Conservation (phyloP, 2,888 invertebrate species). For the Eupithecia inturbata region DNA sequence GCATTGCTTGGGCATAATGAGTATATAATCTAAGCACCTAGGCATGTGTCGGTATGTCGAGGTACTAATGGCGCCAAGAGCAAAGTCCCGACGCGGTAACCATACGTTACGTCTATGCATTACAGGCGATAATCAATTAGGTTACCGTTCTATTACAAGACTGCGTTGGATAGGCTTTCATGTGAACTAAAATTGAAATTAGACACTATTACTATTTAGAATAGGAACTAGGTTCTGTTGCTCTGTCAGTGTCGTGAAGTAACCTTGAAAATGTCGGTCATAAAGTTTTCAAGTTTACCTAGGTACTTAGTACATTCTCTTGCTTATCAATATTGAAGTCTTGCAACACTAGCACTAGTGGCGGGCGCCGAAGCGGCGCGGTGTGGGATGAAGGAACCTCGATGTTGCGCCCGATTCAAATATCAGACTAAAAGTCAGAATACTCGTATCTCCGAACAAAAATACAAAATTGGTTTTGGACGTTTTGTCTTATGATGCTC, state of each 20-base stretch:
- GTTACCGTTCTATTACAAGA: constrained; percentile 20
- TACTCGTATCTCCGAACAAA: not conserved
- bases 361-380: constrained; percentile 17
- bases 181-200: not conserved
- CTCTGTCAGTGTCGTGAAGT: not conserved
- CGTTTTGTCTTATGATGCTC: not conserved
- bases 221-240: not conserved
- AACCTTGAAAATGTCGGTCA: not conserved
- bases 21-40: constrained; percentile 21
- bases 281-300: not conserved
- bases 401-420: not conserved
- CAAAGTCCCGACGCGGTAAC: constrained; percentile 25
- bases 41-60: constrained; percentile 15
- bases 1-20: constrained; percentile 31
- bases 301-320: constrained; percentile 2
- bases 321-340: not conserved
- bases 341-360: constrained; percentile 16
- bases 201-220: not conserved
- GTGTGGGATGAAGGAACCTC: constrained; percentile 19
- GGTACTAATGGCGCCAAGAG: constrained; percentile 32
- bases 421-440: not conserved
- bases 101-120: constrained; percentile 26
- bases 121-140: constrained; percentile 29
- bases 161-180: not conserved
- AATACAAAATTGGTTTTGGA: not conserved